Conservation (phyloP, 2,888 invertebrate species). For the Julus scandinavius region DNA sequence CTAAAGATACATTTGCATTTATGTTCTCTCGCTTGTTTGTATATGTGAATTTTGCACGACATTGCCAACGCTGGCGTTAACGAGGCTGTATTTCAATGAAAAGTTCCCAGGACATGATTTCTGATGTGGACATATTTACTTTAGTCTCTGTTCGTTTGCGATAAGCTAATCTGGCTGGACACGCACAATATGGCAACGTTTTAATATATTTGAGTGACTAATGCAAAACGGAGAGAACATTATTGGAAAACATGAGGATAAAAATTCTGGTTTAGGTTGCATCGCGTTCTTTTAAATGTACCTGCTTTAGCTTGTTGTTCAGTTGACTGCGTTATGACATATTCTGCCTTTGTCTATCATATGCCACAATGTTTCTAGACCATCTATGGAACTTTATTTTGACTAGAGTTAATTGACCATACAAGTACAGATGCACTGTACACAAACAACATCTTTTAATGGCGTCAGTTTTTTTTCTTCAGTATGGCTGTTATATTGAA, state of each 20-base stretch:
- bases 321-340: too few species aligned
- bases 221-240: not conserved
- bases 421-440: too few species aligned
- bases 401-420: too few species aligned
- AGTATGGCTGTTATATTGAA: not conserved
- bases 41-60: not conserved
- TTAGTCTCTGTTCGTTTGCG: slow-evolving; percentile 35
- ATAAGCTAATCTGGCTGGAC: slow-evolving; percentile 43
- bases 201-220: not conserved
- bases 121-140: slow-evolving; percentile 44
- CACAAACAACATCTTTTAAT: too few species aligned
- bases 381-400: too few species aligned
- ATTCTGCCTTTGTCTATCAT: too few species aligned
- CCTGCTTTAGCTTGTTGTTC: too few species aligned
- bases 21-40: not conserved
- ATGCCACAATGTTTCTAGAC: too few species aligned
- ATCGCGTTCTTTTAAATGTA: too few species aligned
- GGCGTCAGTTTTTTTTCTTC: too few species aligned
- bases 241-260: not conserved
- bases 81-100: not conserved
- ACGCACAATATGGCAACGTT: not conserved
- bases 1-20: slow-evolving; percentile 19
- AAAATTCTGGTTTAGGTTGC: too few species aligned
- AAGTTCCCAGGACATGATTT: not conserved
- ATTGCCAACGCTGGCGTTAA: not conserved